These are phyloP conservation scores for Plectus sambesii DNA, from an alignment of 1,140 invertebrate species.

Conservation along the genomic window DNA sequence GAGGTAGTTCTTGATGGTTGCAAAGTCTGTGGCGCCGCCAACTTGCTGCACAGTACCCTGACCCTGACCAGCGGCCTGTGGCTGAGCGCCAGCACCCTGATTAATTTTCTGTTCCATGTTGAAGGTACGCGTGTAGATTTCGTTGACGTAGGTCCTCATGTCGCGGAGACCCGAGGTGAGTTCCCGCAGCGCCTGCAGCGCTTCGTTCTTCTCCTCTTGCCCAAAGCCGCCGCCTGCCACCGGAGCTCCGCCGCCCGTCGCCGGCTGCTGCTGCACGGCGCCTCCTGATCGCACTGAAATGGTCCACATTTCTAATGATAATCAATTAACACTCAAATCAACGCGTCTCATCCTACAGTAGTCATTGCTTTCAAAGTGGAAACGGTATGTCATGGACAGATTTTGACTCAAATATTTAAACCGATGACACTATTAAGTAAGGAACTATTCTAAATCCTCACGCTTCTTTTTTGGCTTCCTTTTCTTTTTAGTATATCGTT, in stretches of 20 bases:
- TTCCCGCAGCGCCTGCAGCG: constrained; percentile 38
- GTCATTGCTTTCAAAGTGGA: too few species aligned
- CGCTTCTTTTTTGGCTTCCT: too few species aligned
- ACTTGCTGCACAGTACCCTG: constrained; percentile 3
- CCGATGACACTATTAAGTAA: too few species aligned
- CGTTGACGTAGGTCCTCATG: constrained; percentile 45
- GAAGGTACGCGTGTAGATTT: constrained; percentile 44
- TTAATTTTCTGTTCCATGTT: constrained; percentile 40
- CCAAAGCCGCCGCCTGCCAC: constrained; percentile 20
- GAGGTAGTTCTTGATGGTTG: constrained; percentile 23
- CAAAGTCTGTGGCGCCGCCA: constrained; percentile 13
- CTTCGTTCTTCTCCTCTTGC: constrained; percentile 41
- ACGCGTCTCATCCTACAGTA: too few species aligned
- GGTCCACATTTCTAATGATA: too few species aligned
- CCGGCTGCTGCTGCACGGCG: too few species aligned
- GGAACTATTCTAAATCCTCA: too few species aligned
- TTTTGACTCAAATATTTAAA: too few species aligned
- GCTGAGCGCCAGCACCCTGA: constrained; percentile 19
- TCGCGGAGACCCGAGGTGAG: constrained; percentile 33
- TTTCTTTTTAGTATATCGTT: too few species aligned
- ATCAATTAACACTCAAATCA: too few species aligned
- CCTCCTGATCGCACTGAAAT: too few species aligned
- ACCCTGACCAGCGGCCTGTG: constrained; percentile 12
- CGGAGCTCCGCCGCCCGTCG: constrained; percentile 8
- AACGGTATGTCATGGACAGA: too few species aligned